Conservation (phyloP, 2,888 invertebrate species). For the Homarus gammarus region DNA sequence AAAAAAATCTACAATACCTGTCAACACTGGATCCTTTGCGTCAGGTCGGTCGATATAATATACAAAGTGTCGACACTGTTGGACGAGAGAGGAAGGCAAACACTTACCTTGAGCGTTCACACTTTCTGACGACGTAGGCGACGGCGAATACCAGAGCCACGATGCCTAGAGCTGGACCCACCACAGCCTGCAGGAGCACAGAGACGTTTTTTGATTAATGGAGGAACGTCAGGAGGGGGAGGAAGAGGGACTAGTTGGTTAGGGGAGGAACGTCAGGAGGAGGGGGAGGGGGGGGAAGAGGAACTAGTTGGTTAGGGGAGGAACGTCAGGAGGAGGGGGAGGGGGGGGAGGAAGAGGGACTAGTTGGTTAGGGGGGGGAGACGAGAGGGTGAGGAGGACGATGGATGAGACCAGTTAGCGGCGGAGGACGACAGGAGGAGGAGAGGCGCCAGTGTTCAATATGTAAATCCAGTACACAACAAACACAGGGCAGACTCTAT, state of each 20-base stretch:
- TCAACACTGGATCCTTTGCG: too few relatives aligned
- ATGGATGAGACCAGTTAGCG: too few relatives aligned
- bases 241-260: neutral
- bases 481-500: too few relatives aligned
- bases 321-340: neutral
- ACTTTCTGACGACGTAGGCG: conserved; percentile 62
- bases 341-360: neutral
- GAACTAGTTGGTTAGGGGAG: neutral
- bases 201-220: neutral
- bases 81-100: neutral
- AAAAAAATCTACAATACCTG: too few relatives aligned
- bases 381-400: too few relatives aligned
- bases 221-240: neutral
- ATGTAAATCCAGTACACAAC: too few relatives aligned
- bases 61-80: too few relatives aligned
- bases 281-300: too few relatives aligned
- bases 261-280: neutral
- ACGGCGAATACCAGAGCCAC: conserved; percentile 64
- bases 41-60: too few relatives aligned
- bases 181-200: conserved; percentile 45
- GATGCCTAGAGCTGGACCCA: conserved; percentile 39
- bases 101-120: conserved; percentile 57
- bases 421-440: too few relatives aligned
- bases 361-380: neutral
- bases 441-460: too few relatives aligned